A percentile compares a stretch with the other conserved stretches of the same genome.
These are phyloP conservation scores for Acrocephalus scirpaceus DNA, from an alignment of 2,797 vertebrate genomes.

Conservation along the genomic window DNA sequence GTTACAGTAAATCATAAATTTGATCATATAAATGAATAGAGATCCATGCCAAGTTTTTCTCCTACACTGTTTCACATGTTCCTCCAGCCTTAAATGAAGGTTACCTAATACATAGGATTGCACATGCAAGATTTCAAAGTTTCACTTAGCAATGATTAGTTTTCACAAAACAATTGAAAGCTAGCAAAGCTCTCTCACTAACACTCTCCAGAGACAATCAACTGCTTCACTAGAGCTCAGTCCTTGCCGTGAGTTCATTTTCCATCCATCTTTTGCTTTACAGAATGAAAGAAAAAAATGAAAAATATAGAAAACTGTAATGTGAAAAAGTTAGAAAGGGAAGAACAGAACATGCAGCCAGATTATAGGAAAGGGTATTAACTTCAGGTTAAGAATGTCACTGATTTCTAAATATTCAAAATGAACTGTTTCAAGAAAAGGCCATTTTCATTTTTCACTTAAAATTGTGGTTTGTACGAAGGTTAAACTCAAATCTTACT, in stretches of 20 bases:
- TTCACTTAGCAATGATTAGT: conserved; percentile 70
- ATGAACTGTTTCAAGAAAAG: background rate
- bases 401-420: background rate
- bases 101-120: background rate
- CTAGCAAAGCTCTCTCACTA: conserved; percentile 58
- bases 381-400: background rate
- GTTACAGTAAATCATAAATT: background rate
- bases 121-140: conserved; percentile 57
- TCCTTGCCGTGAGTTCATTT: conserved; percentile 54
- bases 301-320: background rate
- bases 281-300: background rate
- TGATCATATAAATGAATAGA: background rate
- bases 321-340: background rate
- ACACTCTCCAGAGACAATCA: conserved; percentile 55
- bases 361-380: background rate
- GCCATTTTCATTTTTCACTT: background rate
- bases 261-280: conserved; percentile 10
- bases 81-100: conserved; percentile 32
- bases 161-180: conserved; percentile 71
- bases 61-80: background rate
- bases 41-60: background rate
- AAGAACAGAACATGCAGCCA: background rate
- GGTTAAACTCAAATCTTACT: background rate
- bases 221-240: conserved; percentile 47
- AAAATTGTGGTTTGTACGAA: background rate